phyloP scores from a whole-genome alignment of 2,113 vertebrate genomes.

The Romanogobio albipinnatus region DNA sequence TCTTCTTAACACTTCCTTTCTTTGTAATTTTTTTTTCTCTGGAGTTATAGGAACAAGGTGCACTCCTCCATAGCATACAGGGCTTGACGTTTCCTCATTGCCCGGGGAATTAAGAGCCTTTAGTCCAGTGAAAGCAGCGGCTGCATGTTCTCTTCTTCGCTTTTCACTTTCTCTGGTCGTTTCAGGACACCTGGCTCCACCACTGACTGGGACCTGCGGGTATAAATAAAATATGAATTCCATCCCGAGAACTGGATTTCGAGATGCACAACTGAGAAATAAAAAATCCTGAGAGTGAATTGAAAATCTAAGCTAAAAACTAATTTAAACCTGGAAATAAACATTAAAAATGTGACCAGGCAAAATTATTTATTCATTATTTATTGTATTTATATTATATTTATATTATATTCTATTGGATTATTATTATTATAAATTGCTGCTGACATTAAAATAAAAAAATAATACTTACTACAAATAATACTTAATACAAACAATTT shows the following conservation, averaged over 20 bases:
- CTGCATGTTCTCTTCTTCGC: conserved; percentile 96
- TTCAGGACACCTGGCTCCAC: conserved; percentile 95
- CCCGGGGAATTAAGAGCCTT: conserved; percentile 57
- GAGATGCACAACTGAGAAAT: neutral
- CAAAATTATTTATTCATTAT: too few species aligned
- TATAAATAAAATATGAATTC: conserved; percentile 52
- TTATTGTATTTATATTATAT: too few species aligned
- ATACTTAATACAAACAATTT: too few species aligned
- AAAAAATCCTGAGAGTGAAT: neutral
- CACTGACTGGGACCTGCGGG: conserved; percentile 92
- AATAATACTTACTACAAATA: too few species aligned
- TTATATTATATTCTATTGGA: too few species aligned
- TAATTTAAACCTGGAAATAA: neutral
- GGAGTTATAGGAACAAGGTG: conserved; percentile 21
- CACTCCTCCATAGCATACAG: conserved; percentile 16
- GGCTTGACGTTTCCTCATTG: conserved; percentile 24
- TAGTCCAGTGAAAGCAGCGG: conserved; percentile 97
- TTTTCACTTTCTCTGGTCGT: conserved; percentile 91
- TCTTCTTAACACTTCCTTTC: conserved; percentile 19
- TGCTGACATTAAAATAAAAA: too few species aligned
- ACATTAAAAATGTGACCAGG: too few species aligned
- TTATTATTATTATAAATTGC: too few species aligned
- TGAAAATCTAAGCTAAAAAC: neutral
- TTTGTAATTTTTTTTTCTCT: conserved; percentile 33
- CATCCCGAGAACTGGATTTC: conserved; percentile 1